These are phyloP conservation scores for Yoshiicerus persimilis DNA, from an alignment of 1,140 invertebrate genomes.

Conservation along the genomic window DNA sequence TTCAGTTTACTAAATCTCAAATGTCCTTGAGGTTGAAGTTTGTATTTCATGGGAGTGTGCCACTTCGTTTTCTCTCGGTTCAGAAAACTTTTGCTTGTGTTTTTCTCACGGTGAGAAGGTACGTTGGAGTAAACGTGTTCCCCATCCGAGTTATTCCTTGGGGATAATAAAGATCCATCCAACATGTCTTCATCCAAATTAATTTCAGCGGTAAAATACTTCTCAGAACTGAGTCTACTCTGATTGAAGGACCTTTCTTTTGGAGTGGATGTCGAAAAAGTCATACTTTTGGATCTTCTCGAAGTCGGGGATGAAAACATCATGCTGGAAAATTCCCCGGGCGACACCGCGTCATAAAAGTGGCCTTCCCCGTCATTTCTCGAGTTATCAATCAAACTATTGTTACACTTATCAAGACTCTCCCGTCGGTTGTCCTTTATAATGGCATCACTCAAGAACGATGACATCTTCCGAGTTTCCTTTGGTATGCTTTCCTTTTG, in stretches of 20 bases:
- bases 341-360: background rate
- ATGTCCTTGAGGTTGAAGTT: background rate
- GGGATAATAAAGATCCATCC: background rate
- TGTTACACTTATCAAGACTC: too few species aligned
- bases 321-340: background rate
- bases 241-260: background rate
- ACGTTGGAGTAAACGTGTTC: background rate
- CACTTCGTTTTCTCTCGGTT: background rate
- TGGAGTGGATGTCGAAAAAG: background rate
- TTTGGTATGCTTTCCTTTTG: background rate
- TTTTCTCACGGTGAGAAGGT: background rate
- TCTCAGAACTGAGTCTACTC: background rate
- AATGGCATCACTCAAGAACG: too few species aligned
- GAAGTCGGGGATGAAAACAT: background rate
- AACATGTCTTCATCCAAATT: background rate
- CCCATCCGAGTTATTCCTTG: background rate
- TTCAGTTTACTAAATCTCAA: background rate
- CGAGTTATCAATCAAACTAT: background rate
- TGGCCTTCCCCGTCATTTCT: background rate
- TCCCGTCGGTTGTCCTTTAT: background rate
- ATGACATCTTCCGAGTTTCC: background rate
- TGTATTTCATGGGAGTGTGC: slow-evolving; percentile 2
- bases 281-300: background rate
- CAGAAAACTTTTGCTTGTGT: background rate
- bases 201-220: background rate